These are phyloP conservation scores for Pelobates cultripes DNA, from an alignment of 2,797 vertebrate species.

Conservation along the genomic window DNA sequence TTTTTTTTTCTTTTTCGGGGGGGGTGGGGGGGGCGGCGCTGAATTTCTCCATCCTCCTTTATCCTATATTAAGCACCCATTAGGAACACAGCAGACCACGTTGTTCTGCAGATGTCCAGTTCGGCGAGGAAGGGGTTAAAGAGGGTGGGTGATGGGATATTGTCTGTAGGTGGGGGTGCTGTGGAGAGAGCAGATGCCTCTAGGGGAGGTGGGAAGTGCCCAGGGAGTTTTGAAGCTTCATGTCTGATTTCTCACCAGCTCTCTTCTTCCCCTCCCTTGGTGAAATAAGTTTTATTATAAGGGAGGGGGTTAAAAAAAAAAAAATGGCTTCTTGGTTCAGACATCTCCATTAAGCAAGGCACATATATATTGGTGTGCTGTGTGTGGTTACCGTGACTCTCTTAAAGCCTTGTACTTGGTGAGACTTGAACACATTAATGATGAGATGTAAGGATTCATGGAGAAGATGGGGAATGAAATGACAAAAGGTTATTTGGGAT, in stretches of 20 bases:
- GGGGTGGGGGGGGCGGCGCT: neutral
- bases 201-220: constrained; percentile 30
- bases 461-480: neutral
- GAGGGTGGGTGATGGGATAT: constrained; percentile 6
- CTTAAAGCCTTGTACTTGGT: neutral
- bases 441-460: neutral
- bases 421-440: neutral
- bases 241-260: neutral
- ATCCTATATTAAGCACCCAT: neutral
- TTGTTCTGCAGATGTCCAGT: neutral
- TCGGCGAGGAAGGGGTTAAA: neutral
- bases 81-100: neutral
- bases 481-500: constrained; percentile 25
- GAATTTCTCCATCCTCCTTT: neutral
- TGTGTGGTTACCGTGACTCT: no score
- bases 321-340: neutral
- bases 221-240: constrained; percentile 25
- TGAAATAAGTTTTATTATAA: constrained; percentile 11
- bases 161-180: neutral
- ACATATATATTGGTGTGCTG: neutral
- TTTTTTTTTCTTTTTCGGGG: no score
- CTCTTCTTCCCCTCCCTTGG: neutral
- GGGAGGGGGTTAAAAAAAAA: neutral
- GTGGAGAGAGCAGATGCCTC: constrained; percentile 29
- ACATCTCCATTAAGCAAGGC: neutral